A percentile compares a stretch with the other conserved stretches of the same genome.
These are phyloP conservation scores for Therioaphis trifolii DNA, from an alignment of 2,888 invertebrate species.

Conservation along the genomic window DNA sequence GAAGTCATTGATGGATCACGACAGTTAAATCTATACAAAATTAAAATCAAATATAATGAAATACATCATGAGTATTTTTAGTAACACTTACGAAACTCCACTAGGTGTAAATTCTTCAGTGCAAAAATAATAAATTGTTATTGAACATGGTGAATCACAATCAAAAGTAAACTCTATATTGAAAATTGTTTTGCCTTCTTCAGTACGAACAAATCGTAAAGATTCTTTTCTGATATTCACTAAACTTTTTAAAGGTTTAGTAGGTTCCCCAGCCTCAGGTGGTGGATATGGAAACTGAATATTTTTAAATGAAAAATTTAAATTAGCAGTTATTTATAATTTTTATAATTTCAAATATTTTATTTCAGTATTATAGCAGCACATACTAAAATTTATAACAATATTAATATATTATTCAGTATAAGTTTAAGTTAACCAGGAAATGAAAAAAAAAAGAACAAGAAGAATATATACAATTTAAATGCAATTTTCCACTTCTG, in stretches of 20 bases:
- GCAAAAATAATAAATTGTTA: slow-evolving; percentile 95
- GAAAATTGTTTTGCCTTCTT: slow-evolving; percentile 73
- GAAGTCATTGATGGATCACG: slow-evolving; percentile 82
- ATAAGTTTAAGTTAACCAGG: too few relatives aligned
- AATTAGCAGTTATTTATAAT: too few relatives aligned
- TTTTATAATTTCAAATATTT: too few relatives aligned
- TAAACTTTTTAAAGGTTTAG: slow-evolving; percentile 93
- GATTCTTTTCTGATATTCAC: slow-evolving; percentile 98
- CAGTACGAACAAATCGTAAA: slow-evolving; percentile 84
- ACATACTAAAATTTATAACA: neutral
- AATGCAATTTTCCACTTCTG: too few relatives aligned
- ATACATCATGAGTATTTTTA: slow-evolving; percentile 10
- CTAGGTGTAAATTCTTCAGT: slow-evolving; percentile 89
- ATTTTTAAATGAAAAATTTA: slow-evolving; percentile 9
- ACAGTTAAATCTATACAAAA: slow-evolving; percentile 75
- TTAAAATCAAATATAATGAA: slow-evolving; percentile 63
- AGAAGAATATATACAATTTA: too few relatives aligned
- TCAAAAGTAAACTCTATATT: slow-evolving; percentile 98
- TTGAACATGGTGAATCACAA: slow-evolving; percentile 92
- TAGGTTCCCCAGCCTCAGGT: slow-evolving; percentile 95
- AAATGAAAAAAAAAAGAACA: too few relatives aligned
- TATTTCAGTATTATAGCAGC: too few relatives aligned
- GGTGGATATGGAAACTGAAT: slow-evolving; percentile 94
- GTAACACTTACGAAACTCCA: slow-evolving; percentile 81
- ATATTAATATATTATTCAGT: neutral